Evolutionary conservation across 2,888 invertebrate species (phyloP).

Genomic region (Smittia aterrima): DNA sequence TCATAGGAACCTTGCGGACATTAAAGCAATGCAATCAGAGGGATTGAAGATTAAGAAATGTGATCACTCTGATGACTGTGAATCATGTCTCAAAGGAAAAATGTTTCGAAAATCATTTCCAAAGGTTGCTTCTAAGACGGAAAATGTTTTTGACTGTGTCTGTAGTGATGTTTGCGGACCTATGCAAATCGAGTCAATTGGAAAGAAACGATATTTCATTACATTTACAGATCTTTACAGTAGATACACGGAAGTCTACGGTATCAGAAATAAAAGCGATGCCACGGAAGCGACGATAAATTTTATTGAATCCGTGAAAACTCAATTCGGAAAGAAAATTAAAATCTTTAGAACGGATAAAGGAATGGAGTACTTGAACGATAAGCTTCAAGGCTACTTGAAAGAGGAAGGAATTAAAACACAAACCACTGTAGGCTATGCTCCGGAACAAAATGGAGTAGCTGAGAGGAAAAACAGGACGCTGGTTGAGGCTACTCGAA

Average conservation of each 20-base stretch:
- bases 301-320: conserved; percentile 45
- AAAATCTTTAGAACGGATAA: conserved; percentile 46
- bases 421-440: conserved; percentile 45
- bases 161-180: conserved; percentile 50
- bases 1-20: conserved; percentile 20
- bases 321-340: conserved; percentile 44
- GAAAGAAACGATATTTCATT: conserved; percentile 48
- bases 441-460: conserved; percentile 46
- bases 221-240: conserved; percentile 49
- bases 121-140: conserved; percentile 43
- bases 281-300: conserved; percentile 44
- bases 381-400: conserved; percentile 44
- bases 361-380: conserved; percentile 46
- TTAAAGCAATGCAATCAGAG: background rate
- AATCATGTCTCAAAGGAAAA: conserved; percentile 45
- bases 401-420: conserved; percentile 45
- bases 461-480: conserved; percentile 46
- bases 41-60: background rate
- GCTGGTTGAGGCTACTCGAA: conserved; percentile 45
- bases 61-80: conserved; percentile 42
- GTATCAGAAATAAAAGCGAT: conserved; percentile 43
- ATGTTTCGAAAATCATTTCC: conserved; percentile 44
- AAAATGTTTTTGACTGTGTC: conserved; percentile 46
- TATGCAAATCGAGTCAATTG: conserved; percentile 48
- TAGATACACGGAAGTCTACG: conserved; percentile 42